phyloP scores from a whole-genome alignment of 92 coral and sea anemone species.

The Parazoanthus darwini region DNA sequence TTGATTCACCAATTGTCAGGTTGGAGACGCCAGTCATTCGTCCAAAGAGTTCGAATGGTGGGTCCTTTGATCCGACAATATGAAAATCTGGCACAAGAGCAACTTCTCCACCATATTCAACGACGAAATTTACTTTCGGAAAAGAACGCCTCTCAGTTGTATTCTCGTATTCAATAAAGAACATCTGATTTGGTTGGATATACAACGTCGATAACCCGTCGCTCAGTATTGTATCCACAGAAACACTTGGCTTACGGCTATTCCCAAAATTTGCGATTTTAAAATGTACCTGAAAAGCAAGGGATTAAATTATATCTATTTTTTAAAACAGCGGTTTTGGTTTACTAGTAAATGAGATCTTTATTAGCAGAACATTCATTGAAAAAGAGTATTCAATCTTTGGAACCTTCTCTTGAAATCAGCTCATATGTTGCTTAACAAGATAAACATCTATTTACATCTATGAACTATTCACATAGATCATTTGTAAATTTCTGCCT shows the following conservation, averaged over 20 bases:
- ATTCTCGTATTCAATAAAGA: constrained; percentile 66
- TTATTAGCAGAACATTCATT: background rate
- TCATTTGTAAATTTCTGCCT: too few species aligned
- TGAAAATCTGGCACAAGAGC: constrained; percentile 64
- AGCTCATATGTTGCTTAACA: too few species aligned
- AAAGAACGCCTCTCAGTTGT: constrained; percentile 59
- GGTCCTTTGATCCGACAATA: constrained; percentile 52
- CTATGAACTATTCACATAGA: too few species aligned
- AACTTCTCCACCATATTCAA: constrained; percentile 62
- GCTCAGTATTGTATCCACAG: constrained; percentile 53
- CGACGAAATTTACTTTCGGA: constrained; percentile 56
- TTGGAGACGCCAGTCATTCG: constrained; percentile 65
- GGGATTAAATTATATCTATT: background rate
- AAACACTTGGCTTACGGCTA: constrained; percentile 39
- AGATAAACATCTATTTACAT: too few species aligned
- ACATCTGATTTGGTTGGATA: constrained; percentile 59
- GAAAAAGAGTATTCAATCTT: too few species aligned
- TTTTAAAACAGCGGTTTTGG: background rate
- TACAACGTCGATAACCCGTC: constrained; percentile 58
- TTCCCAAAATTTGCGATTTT: constrained; percentile 45
- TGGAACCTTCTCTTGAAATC: too few species aligned
- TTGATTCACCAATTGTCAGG: constrained; percentile 53
- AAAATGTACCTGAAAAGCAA: constrained; percentile 42
- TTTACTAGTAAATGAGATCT: background rate
- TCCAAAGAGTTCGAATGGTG: constrained; percentile 56